These are phyloP conservation scores for Ctenomys sociabilis DNA, from an alignment of 2,113 vertebrate genomes.

Conservation along the genomic window DNA sequence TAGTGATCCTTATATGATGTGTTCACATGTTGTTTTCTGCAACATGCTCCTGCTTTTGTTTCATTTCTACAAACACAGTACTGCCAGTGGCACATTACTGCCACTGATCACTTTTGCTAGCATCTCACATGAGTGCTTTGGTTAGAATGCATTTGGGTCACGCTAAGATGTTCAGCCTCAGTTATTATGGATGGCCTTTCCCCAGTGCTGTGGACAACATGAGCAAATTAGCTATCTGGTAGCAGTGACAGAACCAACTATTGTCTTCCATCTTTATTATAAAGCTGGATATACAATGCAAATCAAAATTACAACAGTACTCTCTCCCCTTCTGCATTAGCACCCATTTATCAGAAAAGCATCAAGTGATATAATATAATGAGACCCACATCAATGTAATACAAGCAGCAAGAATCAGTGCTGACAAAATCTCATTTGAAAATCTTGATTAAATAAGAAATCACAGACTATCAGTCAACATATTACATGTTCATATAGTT, in stretches of 20 bases:
- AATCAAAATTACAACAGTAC: slow-evolving; percentile 45
- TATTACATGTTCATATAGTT: neutral
- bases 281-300: slow-evolving; percentile 1
- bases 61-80: neutral
- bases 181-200: neutral
- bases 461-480: neutral
- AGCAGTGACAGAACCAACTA: neutral
- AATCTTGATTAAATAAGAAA: slow-evolving; percentile 32
- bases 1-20: neutral
- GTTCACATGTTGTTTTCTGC: neutral
- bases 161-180: neutral
- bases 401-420: neutral
- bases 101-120: neutral
- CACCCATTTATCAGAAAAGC: slow-evolving; percentile 13
- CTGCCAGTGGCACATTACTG: neutral
- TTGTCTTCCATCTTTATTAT: neutral
- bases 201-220: neutral
- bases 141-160: neutral
- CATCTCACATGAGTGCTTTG: neutral
- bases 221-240: neutral
- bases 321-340: neutral
- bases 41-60: neutral
- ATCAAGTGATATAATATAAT: slow-evolving; percentile 27
- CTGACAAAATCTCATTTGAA: slow-evolving; percentile 22
- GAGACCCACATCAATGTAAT: slow-evolving; percentile 21